Percentiles rank a stretch among this genome's conserved stretches.
Evolutionary conservation across 2,888 invertebrate species (phyloP).

Genomic region (Flexamia atlantica): DNA sequence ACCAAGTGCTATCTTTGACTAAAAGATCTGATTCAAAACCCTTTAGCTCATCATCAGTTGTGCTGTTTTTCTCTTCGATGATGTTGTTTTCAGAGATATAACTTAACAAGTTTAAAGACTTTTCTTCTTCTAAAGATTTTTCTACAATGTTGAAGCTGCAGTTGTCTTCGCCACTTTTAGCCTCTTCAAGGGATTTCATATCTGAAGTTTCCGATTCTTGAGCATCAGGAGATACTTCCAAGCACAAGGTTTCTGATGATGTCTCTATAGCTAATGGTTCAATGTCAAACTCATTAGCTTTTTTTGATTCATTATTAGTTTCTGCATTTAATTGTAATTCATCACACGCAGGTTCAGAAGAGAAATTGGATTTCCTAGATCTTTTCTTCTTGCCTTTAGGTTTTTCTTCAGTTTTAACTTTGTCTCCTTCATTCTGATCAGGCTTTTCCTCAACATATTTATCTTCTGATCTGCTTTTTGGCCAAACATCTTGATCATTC

Average conservation of each 20-base stretch:
- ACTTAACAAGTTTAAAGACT: background rate
- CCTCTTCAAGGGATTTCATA: background rate
- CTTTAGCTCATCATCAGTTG: conserved; percentile 56
- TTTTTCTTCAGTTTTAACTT: conserved; percentile 44
- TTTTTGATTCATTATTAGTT: conserved; percentile 28
- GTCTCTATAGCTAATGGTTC: conserved; percentile 71
- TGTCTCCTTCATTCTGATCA: background rate
- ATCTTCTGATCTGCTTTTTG: background rate
- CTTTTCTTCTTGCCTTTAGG: conserved; percentile 40
- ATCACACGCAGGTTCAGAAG: background rate
- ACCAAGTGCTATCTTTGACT: conserved; percentile 47
- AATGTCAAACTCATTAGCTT: conserved; percentile 62
- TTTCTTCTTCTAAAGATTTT: background rate
- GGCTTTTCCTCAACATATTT: conserved; percentile 4
- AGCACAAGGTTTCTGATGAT: conserved; percentile 71
- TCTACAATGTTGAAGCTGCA: background rate
- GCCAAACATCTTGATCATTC: conserved; percentile 37
- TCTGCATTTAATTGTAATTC: conserved; percentile 4
- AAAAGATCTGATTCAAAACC: conserved; percentile 60
- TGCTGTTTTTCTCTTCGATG: conserved; percentile 37
- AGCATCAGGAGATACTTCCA: background rate
- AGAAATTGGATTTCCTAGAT: background rate
- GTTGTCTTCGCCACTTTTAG: background rate
- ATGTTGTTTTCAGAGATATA: background rate
- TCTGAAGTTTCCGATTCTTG: background rate